These are phyloP conservation scores for Phyllotreta cruciferae DNA, from an alignment of 2,888 invertebrate species.

Conservation along the genomic window DNA sequence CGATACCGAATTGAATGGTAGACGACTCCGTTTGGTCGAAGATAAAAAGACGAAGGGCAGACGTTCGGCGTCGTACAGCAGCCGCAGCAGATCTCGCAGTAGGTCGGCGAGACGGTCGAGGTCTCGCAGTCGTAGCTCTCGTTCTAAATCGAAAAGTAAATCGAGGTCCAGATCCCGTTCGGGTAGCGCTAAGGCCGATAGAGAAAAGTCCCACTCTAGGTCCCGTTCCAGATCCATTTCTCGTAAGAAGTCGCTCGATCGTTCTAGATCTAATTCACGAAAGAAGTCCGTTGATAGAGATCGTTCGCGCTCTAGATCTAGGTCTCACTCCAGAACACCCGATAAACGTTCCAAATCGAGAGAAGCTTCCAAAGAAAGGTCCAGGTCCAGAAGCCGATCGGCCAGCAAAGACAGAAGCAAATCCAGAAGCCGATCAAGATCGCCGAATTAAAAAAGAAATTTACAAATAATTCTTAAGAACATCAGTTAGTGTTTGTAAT, in stretches of 20 bases:
- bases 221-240: constrained; percentile 52
- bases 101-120: constrained; percentile 67
- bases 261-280: constrained; percentile 54
- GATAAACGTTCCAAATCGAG: constrained; percentile 55
- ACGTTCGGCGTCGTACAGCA: constrained; percentile 60
- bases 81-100: constrained; percentile 59
- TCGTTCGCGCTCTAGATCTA: constrained; percentile 57
- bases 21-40: constrained; percentile 89
- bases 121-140: constrained; percentile 66
- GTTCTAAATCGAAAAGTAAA: constrained; percentile 49
- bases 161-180: constrained; percentile 48
- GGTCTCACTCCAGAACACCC: constrained; percentile 46
- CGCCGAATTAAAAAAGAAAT: constrained; percentile 47
- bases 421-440: constrained; percentile 53
- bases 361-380: constrained; percentile 53
- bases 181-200: constrained; percentile 40
- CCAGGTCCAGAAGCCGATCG: constrained; percentile 56
- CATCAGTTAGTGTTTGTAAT: constrained; percentile 38
- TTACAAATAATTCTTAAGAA: constrained; percentile 21
- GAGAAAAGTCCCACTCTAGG: constrained; percentile 56
- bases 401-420: constrained; percentile 52
- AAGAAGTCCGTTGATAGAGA: constrained; percentile 51
- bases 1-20: constrained; percentile 95
- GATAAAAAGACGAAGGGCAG: constrained; percentile 72
- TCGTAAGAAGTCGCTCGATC: constrained; percentile 51